These are phyloP conservation scores for Callopanchax toddi DNA, from an alignment of 2,113 vertebrate genomes.

Conservation along the genomic window DNA sequence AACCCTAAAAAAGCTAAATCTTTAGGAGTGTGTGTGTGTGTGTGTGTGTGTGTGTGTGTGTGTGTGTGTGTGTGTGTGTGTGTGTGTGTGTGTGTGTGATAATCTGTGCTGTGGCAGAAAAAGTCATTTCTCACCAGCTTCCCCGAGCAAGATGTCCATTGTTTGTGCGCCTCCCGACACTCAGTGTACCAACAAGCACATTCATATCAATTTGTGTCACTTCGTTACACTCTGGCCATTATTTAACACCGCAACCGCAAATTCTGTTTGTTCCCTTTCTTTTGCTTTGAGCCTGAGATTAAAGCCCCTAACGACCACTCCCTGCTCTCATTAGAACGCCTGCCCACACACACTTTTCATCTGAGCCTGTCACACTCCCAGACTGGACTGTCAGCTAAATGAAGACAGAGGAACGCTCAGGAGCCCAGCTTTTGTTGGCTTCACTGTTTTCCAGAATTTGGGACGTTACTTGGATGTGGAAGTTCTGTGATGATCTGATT, in stretches of 20 bases:
- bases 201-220: constrained; percentile 77
- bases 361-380: constrained; percentile 61
- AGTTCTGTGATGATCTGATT: constrained; percentile 10
- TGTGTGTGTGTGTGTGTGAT: constrained; percentile 20
- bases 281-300: constrained; percentile 60
- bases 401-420: constrained; percentile 62
- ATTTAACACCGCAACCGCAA: constrained; percentile 60
- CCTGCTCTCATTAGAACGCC: constrained; percentile 71
- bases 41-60: background rate
- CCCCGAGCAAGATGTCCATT: constrained; percentile 36
- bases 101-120: constrained; percentile 42
- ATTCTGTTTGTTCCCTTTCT: constrained; percentile 51
- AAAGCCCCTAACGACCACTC: constrained; percentile 69
- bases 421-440: constrained; percentile 48
- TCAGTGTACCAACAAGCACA: constrained; percentile 44
- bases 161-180: constrained; percentile 43
- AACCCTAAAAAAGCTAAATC: constrained; percentile 40
- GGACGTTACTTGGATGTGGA: constrained; percentile 19
- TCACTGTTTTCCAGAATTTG: constrained; percentile 30
- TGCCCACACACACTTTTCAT: constrained; percentile 73
- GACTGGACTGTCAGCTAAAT: constrained; percentile 69
- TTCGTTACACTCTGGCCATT: constrained; percentile 73
- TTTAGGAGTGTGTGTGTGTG: background rate
- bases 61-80: background rate
- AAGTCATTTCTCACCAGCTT: constrained; percentile 34